Base-by-base conservation (phyloP, 2,113 vertebrate species). In the Copsychus sechellarum region DNA sequence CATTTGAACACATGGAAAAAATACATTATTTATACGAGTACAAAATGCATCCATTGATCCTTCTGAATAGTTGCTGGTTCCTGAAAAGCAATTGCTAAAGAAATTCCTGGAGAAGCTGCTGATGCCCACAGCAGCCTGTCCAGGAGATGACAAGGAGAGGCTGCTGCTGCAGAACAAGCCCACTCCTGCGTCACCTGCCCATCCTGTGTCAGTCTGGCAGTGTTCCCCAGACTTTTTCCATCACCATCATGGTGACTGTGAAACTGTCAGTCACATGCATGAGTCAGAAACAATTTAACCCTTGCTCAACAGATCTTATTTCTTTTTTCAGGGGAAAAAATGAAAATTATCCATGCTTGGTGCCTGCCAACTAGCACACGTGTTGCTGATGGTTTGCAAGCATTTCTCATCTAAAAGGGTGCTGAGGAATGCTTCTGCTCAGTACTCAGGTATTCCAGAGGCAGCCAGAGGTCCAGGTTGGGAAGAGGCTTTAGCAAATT, bases 191-290 rank as follows among this genome's bases (percentile, higher is more conserved):
- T 26, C 40, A 61, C 21, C 23, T 42, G 34, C 56, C n/a, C 5
- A 1, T 10, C 58, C 29, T 1, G 3, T 12, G 54, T 16, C 2
- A 7, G 16, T 16, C 60, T 5, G 8, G 50, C 1, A 1, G 3
- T 1, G 0, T 11, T 88, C 33, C 57, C 64, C 26, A 82, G 53
- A 57, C 20, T 5, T 67, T 80, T 76, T 43, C 58, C 42, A 61
- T 6, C 53, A 29, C 31, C 6, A 2, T 42, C 38, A 26, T 11
- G 2, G 10, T 48, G 70, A 62, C 29, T 78, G 47, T 29, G 24
- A 85, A 81, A 53, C 26, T 69, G 24, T 42, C 42, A 42, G 21
- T 66, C 43, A 14, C 20, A 25, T 5, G 23, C 3, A 7, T 23
- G 56, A 84, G 31, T 22, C 81, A 66, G 34, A 87, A 53, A 16